Evolutionary conservation across 1,140 invertebrate species (phyloP).

Genomic region (Aphaenogaster ashmeadi): DNA sequence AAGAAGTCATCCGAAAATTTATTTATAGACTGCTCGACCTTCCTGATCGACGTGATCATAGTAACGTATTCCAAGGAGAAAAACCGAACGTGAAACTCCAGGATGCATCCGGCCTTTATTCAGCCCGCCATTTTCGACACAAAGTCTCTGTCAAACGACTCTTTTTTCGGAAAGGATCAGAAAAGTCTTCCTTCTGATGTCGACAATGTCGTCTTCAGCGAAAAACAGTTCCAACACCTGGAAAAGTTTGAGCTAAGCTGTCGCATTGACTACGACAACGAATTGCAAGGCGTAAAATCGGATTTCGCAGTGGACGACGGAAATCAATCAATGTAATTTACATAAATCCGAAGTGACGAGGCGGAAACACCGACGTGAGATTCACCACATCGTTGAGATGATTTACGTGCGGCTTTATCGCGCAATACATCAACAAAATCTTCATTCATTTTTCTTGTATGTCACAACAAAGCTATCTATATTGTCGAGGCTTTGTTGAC

Average conservation of each 20-base stretch:
- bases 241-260: constrained; percentile 4
- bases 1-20: background rate
- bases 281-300: constrained; percentile 26
- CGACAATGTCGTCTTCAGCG: background rate
- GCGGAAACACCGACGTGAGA: constrained; percentile 27
- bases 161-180: constrained; percentile 24
- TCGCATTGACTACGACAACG: background rate
- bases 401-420: constrained; percentile 30
- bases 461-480: constrained; percentile 38
- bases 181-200: constrained; percentile 27
- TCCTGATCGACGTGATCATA: constrained; percentile 25
- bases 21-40: constrained; percentile 55
- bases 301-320: constrained; percentile 33
- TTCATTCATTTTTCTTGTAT: constrained; percentile 30
- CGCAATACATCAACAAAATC: constrained; percentile 33
- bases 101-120: background rate
- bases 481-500: constrained; percentile 38
- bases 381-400: constrained; percentile 35
- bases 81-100: constrained; percentile 31
- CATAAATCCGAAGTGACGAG: constrained; percentile 45
- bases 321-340: constrained; percentile 61
- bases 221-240: constrained; percentile 43
- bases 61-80: constrained; percentile 53
- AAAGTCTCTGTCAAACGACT: constrained; percentile 25
- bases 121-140: constrained; percentile 9